Percentiles rank a stretch among this genome's conserved stretches.
These are phyloP conservation scores for Crepidodera aurea DNA, from an alignment of 2,888 invertebrate genomes.

Conservation along the genomic window DNA sequence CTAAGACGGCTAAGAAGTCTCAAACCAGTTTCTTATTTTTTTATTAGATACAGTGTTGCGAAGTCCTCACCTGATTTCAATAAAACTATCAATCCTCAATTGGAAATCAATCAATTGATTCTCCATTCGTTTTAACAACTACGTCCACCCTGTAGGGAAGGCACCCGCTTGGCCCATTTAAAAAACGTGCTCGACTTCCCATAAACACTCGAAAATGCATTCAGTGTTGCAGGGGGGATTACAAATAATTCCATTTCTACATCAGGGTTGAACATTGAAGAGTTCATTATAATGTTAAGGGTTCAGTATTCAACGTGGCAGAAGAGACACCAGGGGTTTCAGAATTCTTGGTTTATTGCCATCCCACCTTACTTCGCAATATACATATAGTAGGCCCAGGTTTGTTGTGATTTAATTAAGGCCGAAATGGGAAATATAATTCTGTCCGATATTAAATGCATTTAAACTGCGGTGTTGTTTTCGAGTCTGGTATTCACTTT, in stretches of 20 bases:
- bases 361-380: slow-evolving; percentile 7
- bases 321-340: slow-evolving; percentile 35
- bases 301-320: slow-evolving; percentile 35
- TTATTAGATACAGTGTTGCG: too few species aligned
- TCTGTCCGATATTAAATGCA: slow-evolving; percentile 19
- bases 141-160: not conserved
- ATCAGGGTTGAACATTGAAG: slow-evolving; percentile 45
- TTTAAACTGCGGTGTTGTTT: slow-evolving; percentile 3
- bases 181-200: slow-evolving; percentile 35
- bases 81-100: too few species aligned
- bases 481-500: slow-evolving; percentile 10
- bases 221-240: slow-evolving; percentile 41
- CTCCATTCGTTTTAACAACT: not conserved
- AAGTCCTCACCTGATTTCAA: too few species aligned
- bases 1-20: too few species aligned
- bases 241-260: slow-evolving; percentile 47
- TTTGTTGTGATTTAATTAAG: slow-evolving; percentile 24
- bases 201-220: slow-evolving; percentile 39
- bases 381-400: slow-evolving; percentile 1
- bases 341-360: slow-evolving; percentile 22
- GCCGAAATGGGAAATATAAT: slow-evolving; percentile 7
- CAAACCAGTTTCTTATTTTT: too few species aligned
- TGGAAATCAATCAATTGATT: too few species aligned
- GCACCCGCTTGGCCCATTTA: slow-evolving; percentile 21
- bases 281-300: slow-evolving; percentile 48